Evolutionary conservation across 2,888 invertebrate genomes (phyloP).

Genomic region (Hybos culiciformis): DNA sequence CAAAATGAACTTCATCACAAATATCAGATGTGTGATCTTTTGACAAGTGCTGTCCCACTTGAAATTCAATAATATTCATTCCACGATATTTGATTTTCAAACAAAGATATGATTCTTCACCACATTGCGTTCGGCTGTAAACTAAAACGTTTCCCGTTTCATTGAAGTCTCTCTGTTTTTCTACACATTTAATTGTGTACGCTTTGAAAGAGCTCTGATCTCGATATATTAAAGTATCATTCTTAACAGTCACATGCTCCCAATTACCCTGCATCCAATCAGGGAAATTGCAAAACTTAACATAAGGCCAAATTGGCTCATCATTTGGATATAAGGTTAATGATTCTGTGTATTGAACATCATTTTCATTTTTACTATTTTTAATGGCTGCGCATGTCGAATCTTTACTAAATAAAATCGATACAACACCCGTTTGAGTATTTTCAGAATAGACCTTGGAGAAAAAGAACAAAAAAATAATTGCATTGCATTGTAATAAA

Average conservation of each 20-base stretch:
- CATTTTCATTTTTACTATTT: slow-evolving; percentile 6
- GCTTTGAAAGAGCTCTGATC: slow-evolving; percentile 41
- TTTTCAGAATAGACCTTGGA: slow-evolving; percentile 38
- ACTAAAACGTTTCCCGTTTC: slow-evolving; percentile 33
- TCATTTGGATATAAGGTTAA: slow-evolving; percentile 36
- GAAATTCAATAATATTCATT: slow-evolving; percentile 16
- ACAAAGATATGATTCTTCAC: slow-evolving; percentile 16
- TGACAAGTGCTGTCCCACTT: slow-evolving; percentile 11
- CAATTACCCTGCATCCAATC: slow-evolving; percentile 49
- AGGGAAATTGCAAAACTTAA: slow-evolving; percentile 38
- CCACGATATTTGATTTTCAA: slow-evolving; percentile 14
- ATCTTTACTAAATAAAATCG: slow-evolving; percentile 47
- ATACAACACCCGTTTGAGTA: slow-evolving; percentile 38
- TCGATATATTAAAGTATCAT: slow-evolving; percentile 37
- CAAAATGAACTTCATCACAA: slow-evolving; percentile 39
- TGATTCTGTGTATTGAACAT: slow-evolving; percentile 42
- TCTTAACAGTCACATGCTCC: slow-evolving; percentile 41
- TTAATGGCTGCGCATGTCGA: slow-evolving; percentile 39
- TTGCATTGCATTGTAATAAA: not conserved
- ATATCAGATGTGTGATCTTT: slow-evolving; percentile 3
- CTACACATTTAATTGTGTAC: slow-evolving; percentile 38
- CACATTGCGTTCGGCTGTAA: slow-evolving; percentile 39
- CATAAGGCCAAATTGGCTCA: slow-evolving; percentile 32
- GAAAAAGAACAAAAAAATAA: slow-evolving; percentile 2
- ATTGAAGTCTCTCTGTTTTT: slow-evolving; percentile 15